Evolutionary conservation across 2,113 vertebrate genomes (phyloP), one percentile per base, ranked within the genome.

Genomic region (Tauraco erythrolophus): DNA sequence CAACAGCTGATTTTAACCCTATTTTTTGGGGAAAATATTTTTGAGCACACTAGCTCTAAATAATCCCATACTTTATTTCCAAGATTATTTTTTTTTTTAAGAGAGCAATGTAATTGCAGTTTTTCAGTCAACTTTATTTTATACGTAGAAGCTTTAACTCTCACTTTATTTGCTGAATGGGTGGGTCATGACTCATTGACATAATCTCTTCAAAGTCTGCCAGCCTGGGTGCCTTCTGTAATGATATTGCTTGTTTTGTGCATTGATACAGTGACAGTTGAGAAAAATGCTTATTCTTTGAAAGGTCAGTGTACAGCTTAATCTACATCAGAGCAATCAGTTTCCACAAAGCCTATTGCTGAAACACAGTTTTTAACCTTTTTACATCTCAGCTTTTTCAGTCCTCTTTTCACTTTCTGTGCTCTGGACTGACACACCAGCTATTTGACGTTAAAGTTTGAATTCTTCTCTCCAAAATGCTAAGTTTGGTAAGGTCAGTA

Each of bases 341-440:
- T 95, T 92, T 96, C 89, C 96, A 86, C 95, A 97, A 83, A 97
- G 51, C 61, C 78, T 51, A 24, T 56, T 95, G 86, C 94, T 90
- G 84, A 97, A 98, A 97, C 97, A 97, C 3, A 94, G 94, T 93
- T 97, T 98, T 98, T 98, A 98, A 98, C 98, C 95, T 98, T 98
- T 97, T 87, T 69, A 89, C 50, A 74, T 96, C 93, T 97, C 78
- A 62, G 84, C 84, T 96, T 97, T 97, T 94, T 94, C 76, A 76
- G 84, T 30, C 57, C 48, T 86, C 68, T 87, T 95, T 92, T 82
- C 70, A 94, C 89, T 93, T 77, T n/a, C 27, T 74, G 6, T 60
- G 54, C 81, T 50, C 2, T 16, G 62, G 57, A 72, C 60, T 94
- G 91, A 90, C 66, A 82, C 21, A 27, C 11, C 17, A 86, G 30